Evolutionary conservation across 2,113 vertebrate genomes (phyloP).

Genomic region (Peromyscus leucopus): DNA sequence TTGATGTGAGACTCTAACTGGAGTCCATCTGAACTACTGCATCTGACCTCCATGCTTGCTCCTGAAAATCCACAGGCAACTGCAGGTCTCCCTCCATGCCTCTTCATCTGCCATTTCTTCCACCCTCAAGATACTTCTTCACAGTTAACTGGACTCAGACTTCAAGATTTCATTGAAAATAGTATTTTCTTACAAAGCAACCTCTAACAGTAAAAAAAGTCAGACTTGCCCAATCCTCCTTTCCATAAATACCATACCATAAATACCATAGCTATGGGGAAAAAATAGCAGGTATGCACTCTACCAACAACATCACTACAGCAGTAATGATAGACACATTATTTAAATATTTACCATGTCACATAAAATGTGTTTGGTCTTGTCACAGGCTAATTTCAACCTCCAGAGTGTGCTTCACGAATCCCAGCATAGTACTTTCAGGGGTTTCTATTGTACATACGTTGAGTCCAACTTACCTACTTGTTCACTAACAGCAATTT

Average conservation of each 20-base stretch:
- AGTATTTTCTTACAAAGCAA: neutral
- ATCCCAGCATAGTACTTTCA: neutral
- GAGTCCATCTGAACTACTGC: neutral
- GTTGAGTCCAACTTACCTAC: neutral
- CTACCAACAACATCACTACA: neutral
- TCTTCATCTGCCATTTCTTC: neutral
- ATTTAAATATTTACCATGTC: neutral
- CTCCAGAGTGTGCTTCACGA: neutral
- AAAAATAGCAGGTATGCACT: neutral
- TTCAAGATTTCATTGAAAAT: constrained; percentile 5
- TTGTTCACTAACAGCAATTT: neutral
- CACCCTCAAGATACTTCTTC: neutral
- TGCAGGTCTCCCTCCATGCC: neutral
- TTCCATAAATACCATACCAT: neutral
- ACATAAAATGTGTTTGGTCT: neutral
- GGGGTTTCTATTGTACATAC: neutral
- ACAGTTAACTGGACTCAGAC: neutral
- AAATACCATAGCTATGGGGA: neutral
- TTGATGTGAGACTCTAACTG: neutral
- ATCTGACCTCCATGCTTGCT: neutral
- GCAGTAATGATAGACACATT: neutral
- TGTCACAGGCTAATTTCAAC: neutral
- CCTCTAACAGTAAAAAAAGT: neutral
- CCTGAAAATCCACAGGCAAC: too few species aligned
- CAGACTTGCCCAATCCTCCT: neutral